These are phyloP conservation scores for Montipora efflorescens DNA, from an alignment of 64 coral and sea anemone genomes.

Conservation along the genomic window DNA sequence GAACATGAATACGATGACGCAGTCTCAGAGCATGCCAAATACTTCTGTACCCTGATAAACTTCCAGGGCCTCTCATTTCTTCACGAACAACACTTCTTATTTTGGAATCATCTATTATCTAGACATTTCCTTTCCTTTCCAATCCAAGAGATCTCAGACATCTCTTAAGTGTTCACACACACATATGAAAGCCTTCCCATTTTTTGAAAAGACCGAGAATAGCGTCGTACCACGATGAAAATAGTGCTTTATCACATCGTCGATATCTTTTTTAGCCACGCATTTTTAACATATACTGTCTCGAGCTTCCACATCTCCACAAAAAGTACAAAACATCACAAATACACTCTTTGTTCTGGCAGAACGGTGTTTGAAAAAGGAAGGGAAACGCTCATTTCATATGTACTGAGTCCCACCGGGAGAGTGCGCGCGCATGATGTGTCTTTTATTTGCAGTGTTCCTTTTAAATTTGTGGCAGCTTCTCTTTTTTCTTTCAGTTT, in stretches of 20 bases:
- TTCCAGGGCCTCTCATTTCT: conserved; percentile 40
- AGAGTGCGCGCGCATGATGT: no score
- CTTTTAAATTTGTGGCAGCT: no score
- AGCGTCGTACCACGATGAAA: conserved; percentile 29
- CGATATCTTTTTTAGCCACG: neutral
- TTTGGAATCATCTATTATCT: conserved; percentile 2
- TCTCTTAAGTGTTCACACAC: conserved; percentile 6
- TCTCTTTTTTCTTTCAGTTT: no score
- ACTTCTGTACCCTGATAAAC: conserved; percentile 39
- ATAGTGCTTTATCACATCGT: conserved; percentile 2
- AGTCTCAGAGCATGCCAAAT: conserved; percentile 60
- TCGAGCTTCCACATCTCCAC: neutral
- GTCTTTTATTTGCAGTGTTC: no score
- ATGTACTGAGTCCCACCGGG: neutral
- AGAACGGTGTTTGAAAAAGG: neutral
- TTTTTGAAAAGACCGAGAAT: conserved; percentile 16
- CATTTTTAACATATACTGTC: conserved; percentile 3
- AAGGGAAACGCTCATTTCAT: neutral
- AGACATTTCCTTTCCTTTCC: neutral
- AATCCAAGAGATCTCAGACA: conserved; percentile 6
- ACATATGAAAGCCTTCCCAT: neutral
- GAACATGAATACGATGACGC: conserved; percentile 44
- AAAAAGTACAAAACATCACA: conserved; percentile 12
- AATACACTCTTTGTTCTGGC: neutral
- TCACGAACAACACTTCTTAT: conserved; percentile 22